Evolutionary conservation across 2,113 vertebrate genomes (phyloP), one percentile per base, ranked within the genome.

Genomic region (Synodontis membranacea): DNA sequence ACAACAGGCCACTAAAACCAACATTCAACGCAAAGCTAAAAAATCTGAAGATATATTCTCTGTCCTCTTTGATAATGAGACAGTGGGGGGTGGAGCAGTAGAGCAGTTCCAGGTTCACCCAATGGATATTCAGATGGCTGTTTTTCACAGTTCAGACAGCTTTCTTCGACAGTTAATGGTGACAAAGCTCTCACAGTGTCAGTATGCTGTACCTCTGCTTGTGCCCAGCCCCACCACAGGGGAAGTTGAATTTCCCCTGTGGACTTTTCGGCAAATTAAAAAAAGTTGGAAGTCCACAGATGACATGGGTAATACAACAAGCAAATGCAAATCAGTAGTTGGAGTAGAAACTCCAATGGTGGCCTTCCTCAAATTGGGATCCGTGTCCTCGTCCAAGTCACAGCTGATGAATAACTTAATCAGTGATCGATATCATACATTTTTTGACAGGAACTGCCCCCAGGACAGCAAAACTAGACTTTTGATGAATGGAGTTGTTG

Each of bases 61-160:
- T 81, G 80, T 68, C 5, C 0, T 92, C n/a, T 84, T 25, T 10
- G 68, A 1, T 9, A 0, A 0, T 0, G 60, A 78, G 11, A 3
- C 0, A 28, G 34, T 34, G 14, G 25, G 7, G 3, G 14, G 28
- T 52, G 31, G 6, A 11, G 17, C 76, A 17, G 83, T 64, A 28
- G 86, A 93, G 28, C 85, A 92, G 50, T 91, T 94, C 52, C 92
- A 0, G 62, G 93, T 95, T 54, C 93, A 96, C 86, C 94, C 94
- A 23, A 92, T 96, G 93, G 95, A 95, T 83, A 86, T 95, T 82
- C 94, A 95, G 82, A 96, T 96, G 94, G 94, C 93, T 25, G 90
- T 94, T 34, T 96, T 94, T 84, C 92, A 95, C 52, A 94, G 93
- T 1, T 92, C 95, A 25, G 93, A 96, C 75, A 88, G 91, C 31